Evolutionary conservation across 92 coral and sea anemone species (phyloP).

Genomic region (Desmophyllum pertusum): DNA sequence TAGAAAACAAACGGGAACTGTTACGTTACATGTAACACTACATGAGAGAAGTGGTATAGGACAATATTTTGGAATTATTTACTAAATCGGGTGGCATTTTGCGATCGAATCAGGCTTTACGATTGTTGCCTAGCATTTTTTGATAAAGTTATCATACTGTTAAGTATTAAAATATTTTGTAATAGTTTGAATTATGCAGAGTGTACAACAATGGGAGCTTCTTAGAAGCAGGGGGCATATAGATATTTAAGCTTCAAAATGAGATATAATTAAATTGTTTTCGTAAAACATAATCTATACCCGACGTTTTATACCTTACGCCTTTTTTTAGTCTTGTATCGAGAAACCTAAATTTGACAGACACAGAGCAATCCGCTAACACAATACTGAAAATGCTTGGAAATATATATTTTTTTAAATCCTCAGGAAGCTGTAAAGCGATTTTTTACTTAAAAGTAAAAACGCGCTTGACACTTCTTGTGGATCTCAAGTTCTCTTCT

Average conservation of each 20-base stretch:
- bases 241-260: not conserved
- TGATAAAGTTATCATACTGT: not conserved
- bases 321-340: no score
- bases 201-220: not conserved
- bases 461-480: no score
- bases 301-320: not conserved
- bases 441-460: no score
- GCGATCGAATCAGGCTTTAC: not conserved
- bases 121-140: not conserved
- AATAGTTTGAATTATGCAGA: not conserved
- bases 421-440: no score
- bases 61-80: not conserved
- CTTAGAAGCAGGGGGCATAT: slow-evolving; percentile 1
- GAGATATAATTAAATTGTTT: not conserved
- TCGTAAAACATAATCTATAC: not conserved
- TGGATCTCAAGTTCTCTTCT: no score
- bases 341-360: no score
- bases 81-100: not conserved
- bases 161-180: not conserved
- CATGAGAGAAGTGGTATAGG: not conserved
- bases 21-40: no score
- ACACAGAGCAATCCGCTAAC: no score
- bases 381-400: no score
- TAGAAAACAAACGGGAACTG: no score
- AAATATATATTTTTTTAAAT: no score